Percentiles rank a stretch among this genome's conserved stretches.
Conservation (phyloP, 2,888 invertebrate genomes). For the Orthosia gothica region DNA sequence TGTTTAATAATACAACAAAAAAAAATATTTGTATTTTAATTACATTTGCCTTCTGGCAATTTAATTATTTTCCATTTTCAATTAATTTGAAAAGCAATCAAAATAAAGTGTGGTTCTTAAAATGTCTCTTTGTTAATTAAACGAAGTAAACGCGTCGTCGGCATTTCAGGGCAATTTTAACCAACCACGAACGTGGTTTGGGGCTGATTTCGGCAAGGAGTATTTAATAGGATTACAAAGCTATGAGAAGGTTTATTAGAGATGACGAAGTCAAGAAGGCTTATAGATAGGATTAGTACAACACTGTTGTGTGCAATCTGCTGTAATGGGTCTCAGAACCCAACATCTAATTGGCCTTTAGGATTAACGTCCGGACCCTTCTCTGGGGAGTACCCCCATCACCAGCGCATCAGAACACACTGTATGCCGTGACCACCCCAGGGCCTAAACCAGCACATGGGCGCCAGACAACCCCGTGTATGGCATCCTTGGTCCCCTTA, state of each 20-base stretch:
- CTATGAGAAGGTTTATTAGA: not conserved
- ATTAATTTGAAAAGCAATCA: conserved; percentile 9
- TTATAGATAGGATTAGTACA: not conserved
- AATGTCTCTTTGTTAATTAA: conserved; percentile 5
- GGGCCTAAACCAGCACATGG: too few species aligned
- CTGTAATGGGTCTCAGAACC: not conserved
- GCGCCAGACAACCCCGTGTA: too few species aligned
- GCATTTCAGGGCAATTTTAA: conserved; percentile 3
- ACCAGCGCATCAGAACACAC: too few species aligned
- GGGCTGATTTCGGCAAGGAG: not conserved
- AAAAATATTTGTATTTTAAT: not conserved
- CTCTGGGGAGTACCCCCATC: too few species aligned
- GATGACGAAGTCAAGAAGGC: not conserved
- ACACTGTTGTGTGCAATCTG: not conserved
- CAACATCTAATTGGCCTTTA: not conserved
- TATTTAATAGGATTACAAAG: conserved; percentile 18
- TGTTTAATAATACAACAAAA: too few species aligned
- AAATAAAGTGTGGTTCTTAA: conserved; percentile 9
- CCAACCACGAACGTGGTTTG: conserved; percentile 8
- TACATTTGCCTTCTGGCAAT: not conserved
- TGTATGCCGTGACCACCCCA: too few species aligned
- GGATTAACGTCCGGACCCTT: not conserved
- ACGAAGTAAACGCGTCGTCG: not conserved
- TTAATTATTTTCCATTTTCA: not conserved
- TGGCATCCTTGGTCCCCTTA: too few species aligned